phyloP scores from a whole-genome alignment of 2,888 invertebrate genomes.

The Strigamia maritima region DNA sequence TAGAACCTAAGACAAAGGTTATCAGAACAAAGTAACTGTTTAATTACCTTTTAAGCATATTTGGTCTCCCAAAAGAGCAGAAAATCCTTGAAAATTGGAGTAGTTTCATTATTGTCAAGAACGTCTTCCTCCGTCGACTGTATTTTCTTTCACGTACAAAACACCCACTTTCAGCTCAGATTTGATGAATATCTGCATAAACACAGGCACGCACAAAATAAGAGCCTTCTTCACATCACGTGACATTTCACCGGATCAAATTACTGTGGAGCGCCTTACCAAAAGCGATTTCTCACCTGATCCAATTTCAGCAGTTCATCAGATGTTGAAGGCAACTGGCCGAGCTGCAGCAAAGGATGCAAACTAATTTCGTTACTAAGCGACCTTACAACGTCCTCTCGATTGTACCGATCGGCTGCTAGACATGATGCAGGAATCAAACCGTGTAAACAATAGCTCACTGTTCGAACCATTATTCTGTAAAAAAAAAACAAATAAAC shows the following conservation, averaged over 20 bases:
- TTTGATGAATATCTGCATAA: constrained; percentile 84
- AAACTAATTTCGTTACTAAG: constrained; percentile 91
- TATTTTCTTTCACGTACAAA: constrained; percentile 85
- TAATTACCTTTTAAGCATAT: constrained; percentile 68
- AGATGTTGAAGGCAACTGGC: constrained; percentile 88
- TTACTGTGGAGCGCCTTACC: neutral
- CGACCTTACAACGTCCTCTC: constrained; percentile 89
- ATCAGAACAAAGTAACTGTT: neutral
- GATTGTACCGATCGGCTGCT: constrained; percentile 89
- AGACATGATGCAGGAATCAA: constrained; percentile 91
- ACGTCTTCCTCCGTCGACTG: constrained; percentile 90
- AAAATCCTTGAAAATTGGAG: constrained; percentile 83
- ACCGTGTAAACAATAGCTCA: constrained; percentile 91
- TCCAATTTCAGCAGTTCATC: constrained; percentile 89
- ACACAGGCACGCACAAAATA: constrained; percentile 39
- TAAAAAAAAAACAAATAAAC: constrained; percentile 43
- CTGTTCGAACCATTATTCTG: constrained; percentile 86
- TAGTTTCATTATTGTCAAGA: constrained; percentile 89
- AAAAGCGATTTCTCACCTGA: constrained; percentile 61
- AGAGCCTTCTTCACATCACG: neutral
- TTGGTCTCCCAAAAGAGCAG: constrained; percentile 84
- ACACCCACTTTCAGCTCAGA: constrained; percentile 91
- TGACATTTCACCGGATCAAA: neutral
- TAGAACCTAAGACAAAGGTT: neutral
- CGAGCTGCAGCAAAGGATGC: constrained; percentile 83